phyloP scores from a whole-genome alignment of 2,113 vertebrate species.

The Chaenocephalus aceratus region DNA sequence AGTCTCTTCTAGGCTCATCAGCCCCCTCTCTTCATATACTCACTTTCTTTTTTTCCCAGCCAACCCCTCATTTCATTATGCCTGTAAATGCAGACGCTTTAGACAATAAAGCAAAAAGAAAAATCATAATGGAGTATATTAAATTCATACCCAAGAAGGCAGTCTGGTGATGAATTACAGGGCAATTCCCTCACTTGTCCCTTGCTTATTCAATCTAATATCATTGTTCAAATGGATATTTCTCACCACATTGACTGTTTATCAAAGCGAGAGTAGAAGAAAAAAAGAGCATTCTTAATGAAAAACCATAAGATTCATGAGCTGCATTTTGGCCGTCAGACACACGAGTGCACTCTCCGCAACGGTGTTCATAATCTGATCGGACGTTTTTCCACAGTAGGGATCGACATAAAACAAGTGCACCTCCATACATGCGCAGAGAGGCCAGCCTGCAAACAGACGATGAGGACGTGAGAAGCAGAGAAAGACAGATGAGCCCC shows the following conservation, averaged over 20 bases:
- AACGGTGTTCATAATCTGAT: background rate
- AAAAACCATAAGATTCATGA: background rate
- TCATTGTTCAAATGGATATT: slow-evolving; percentile 43
- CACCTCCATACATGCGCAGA: background rate
- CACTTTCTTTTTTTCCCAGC: slow-evolving; percentile 15
- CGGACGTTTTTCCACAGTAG: background rate
- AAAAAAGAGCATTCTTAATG: background rate
- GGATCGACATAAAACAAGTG: slow-evolving; percentile 15
- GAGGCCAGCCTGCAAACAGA: slow-evolving; percentile 3
- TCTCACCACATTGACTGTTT: slow-evolving; percentile 23
- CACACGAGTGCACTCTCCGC: background rate
- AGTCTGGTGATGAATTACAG: slow-evolving; percentile 48
- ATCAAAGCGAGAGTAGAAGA: slow-evolving; percentile 1
- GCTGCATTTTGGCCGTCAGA: background rate
- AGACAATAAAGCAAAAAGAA: slow-evolving; percentile 57
- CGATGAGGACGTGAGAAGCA: slow-evolving; percentile 8
- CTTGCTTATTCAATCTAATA: slow-evolving; percentile 57
- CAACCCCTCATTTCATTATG: slow-evolving; percentile 63
- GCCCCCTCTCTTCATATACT: slow-evolving; percentile 35
- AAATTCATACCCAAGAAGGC: slow-evolving; percentile 41
- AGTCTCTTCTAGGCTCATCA: slow-evolving; percentile 71
- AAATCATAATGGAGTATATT: slow-evolving; percentile 53
- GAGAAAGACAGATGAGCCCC: slow-evolving; percentile 48
- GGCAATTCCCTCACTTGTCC: slow-evolving; percentile 36
- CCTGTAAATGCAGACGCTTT: slow-evolving; percentile 61